Evolutionary conservation across 1,140 invertebrate species (phyloP).

Genomic region (Sarcophaga peregrina): DNA sequence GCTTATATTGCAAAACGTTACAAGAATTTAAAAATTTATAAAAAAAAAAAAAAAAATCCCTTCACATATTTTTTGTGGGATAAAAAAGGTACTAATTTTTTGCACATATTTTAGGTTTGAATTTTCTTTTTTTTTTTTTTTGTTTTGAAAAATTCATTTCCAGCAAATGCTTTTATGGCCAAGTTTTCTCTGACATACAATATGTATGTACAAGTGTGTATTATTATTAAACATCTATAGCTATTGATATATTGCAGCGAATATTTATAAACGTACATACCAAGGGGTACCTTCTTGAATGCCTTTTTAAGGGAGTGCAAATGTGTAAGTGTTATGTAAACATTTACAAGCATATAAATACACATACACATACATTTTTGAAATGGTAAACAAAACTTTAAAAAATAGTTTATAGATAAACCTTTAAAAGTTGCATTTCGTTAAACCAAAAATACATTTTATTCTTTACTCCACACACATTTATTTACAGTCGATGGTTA

Average conservation of each 20-base stretch:
- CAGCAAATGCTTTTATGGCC: not conserved
- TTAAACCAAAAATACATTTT: not conserved
- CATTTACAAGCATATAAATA: not conserved
- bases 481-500: no score
- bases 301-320: not conserved
- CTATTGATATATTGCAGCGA: no score
- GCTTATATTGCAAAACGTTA: not conserved
- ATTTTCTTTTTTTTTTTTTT: no score
- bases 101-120: not conserved
- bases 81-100: constrained; percentile 9
- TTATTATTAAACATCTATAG: no score
- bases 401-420: constrained; percentile 20
- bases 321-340: not conserved
- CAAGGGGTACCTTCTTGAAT: not conserved
- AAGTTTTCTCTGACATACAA: not conserved
- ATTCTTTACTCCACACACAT: not conserved
- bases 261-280: no score
- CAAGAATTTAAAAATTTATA: constrained; percentile 7
- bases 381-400: constrained; percentile 7
- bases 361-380: not conserved
- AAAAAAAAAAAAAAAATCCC: no score
- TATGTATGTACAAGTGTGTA: not conserved
- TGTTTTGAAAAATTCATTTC: no score
- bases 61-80: constrained; percentile 5
- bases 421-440: constrained; percentile 17